Percentiles rank a stretch among this genome's conserved stretches.
Conservation (phyloP, 2,888 invertebrate species). For the Chloroclystis v-ata region DNA sequence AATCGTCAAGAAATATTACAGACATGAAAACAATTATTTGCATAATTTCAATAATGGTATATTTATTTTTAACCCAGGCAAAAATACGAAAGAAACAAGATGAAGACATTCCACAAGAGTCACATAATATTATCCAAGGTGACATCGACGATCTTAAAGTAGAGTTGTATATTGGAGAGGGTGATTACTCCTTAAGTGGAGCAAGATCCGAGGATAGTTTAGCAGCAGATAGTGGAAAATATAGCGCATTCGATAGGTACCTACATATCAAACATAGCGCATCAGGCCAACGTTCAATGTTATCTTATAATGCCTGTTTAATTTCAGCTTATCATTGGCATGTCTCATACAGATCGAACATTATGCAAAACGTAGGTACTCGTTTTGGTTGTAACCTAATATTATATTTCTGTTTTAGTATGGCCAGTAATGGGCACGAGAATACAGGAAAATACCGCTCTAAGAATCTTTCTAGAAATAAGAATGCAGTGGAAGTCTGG, state of each 20-base stretch:
- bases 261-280: too few species aligned
- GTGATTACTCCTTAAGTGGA: slow-evolving; percentile 35
- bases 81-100: not conserved
- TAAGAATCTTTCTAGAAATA: not conserved
- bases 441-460: slow-evolving; percentile 5
- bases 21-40: slow-evolving; percentile 1
- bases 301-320: not conserved
- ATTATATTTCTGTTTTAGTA: slow-evolving; percentile 21
- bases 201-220: not conserved
- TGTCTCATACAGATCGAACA: not conserved
- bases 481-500: not conserved
- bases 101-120: not conserved
- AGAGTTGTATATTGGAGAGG: slow-evolving; percentile 37
- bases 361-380: too few species aligned
- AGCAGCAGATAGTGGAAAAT: slow-evolving; percentile 18
- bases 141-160: slow-evolving; percentile 41
- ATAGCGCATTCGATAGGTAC: slow-evolving; percentile 36
- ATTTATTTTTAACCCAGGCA: slow-evolving; percentile 1
- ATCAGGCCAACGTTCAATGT: not conserved
- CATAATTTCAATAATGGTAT: not conserved
- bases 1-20: slow-evolving; percentile 1
- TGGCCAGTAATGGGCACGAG: slow-evolving; percentile 29
- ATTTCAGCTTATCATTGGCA: not conserved
- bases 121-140: slow-evolving; percentile 25
- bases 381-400: too few species aligned